Evolutionary conservation across 2,113 vertebrate species (phyloP).

Genomic region (Isichthys henryi): DNA sequence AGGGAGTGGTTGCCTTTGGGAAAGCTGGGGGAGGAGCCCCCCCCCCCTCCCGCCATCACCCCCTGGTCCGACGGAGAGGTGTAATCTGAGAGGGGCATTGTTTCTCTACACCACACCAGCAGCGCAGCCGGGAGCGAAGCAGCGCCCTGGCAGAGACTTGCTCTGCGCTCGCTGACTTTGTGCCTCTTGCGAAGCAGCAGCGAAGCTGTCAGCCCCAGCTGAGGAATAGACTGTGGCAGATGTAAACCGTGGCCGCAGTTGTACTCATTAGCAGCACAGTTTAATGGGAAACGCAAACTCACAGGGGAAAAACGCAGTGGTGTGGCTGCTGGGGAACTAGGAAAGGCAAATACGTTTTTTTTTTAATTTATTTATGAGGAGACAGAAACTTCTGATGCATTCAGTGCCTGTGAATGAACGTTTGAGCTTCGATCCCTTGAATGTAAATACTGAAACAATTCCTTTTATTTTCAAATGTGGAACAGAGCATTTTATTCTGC

Average conservation of each 20-base stretch:
- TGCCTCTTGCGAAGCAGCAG: not conserved
- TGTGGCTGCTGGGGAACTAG: not conserved
- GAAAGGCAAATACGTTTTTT: not conserved
- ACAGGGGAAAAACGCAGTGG: not conserved
- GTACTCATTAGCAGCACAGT: slow-evolving; percentile 31
- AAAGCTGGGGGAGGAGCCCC: slow-evolving; percentile 25
- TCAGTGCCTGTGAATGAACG: not conserved
- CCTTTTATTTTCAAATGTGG: not conserved
- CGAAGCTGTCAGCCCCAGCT: slow-evolving; percentile 26
- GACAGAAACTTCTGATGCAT: not conserved
- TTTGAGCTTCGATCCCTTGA: not conserved
- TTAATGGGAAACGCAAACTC: slow-evolving; percentile 32
- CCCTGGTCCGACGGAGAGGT: slow-evolving; percentile 34
- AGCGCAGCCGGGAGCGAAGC: slow-evolving; percentile 24
- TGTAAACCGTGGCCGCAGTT: slow-evolving; percentile 26
- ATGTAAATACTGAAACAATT: not conserved
- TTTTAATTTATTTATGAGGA: not conserved
- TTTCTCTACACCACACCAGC: slow-evolving; percentile 24
- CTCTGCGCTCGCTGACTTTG: not conserved
- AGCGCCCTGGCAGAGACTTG: not conserved
- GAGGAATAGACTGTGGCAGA: slow-evolving; percentile 17
- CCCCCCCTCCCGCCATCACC: not conserved
- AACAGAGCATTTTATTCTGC: too few relatives aligned
- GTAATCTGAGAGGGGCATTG: slow-evolving; percentile 47
- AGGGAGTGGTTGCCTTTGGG: slow-evolving; percentile 51